Evolutionary conservation across 1,140 invertebrate genomes (phyloP), one percentile per base, ranked within the genome.

Genomic region (Thaumetopoea pityocampa): DNA sequence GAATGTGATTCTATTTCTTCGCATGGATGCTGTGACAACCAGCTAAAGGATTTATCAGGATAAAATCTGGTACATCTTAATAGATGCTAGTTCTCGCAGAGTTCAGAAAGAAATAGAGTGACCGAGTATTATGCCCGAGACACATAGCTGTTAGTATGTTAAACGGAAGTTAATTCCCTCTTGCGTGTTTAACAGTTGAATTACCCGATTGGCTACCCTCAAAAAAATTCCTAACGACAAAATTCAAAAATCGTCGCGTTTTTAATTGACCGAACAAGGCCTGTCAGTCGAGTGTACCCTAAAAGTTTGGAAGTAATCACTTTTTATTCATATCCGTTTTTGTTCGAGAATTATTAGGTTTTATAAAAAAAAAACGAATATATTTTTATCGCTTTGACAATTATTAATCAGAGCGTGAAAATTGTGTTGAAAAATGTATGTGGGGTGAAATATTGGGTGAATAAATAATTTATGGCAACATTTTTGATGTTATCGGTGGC

Each of bases 111-210:
- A n/a, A n/a, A n/a, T n/a, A n/a, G n/a, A n/a, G n/a, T n/a, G n/a
- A n/a, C n/a, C n/a, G n/a, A n/a, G n/a, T n/a, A n/a, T n/a, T n/a
- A n/a, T n/a, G n/a, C n/a, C 34, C 35, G 17, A 32, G 23, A 8
- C 27, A 18, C 9, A 18, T 43, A 47, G 35, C 44, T 28, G 37
- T 29, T 28, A 28, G 18, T 23, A 41, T 19, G 23, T 41, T 23
- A 37, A 56, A 51, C 40, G 20, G 19, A 22, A 32, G 33, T 50
- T 66, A 59, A 68, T 68, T 52, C 61, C 35, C 48, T 57, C 60
- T 56, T 51, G 57, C 60, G 50, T 58, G 55, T 66, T 69, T 59
- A 63, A 55, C 58, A 59, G 40, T 46, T 44, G 56, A 50, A 62
- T 65, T 68, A 60, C 43, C 54, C 47, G 40, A 52, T 57, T 59